Evolutionary conservation across 2,113 vertebrate genomes (phyloP), one percentile per base, ranked within the genome.

Genomic region (Cichladusa arquata): DNA sequence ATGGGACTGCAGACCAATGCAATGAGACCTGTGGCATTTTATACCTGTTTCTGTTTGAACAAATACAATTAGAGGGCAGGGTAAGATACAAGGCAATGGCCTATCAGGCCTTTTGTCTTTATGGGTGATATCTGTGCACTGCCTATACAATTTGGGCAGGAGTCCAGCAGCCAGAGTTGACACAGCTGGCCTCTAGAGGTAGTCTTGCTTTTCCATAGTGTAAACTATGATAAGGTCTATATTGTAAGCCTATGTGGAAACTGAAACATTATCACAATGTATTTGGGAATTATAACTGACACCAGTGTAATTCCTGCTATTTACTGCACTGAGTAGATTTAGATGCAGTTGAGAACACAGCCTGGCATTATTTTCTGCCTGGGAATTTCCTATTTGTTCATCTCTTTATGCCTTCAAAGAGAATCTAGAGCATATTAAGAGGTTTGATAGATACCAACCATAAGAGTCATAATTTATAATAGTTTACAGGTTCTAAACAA

Each of bases 111-210:
- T 56, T 93, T 67, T 80, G 36, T 60, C 77, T 76, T n/a, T 60
- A 40, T 13, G 29, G 28, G 44, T 58, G 61, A 34, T 92, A 90
- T 15, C 77, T 62, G 42, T 61, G 44, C 19, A 5, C 60, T 73
- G 73, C 77, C 40, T 76, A 7, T 40, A 40, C 53, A 33, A 24
- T 56, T 51, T 81, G 34, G 78, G 91, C 81, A 71, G 65, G 47
- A 93, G 72, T 60, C 84, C 92, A 92, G 56, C 61, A 86, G 65
- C 44, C 57, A n/a, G 62, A 86, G 76, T 62, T 88, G 77, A 92
- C 86, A 79, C 51, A 93, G 92, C 83, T 95, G 89, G 91, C 86
- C 65, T 71, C 86, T 81, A 71, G 86, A 94, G 83, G 83, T 91
- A 93, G 84, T 62, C 70, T 92, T 84, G 70, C 67, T 87, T 92